Evolutionary conservation across 2,797 vertebrate species (phyloP).

Genomic region (Anniella stebbinsi): DNA sequence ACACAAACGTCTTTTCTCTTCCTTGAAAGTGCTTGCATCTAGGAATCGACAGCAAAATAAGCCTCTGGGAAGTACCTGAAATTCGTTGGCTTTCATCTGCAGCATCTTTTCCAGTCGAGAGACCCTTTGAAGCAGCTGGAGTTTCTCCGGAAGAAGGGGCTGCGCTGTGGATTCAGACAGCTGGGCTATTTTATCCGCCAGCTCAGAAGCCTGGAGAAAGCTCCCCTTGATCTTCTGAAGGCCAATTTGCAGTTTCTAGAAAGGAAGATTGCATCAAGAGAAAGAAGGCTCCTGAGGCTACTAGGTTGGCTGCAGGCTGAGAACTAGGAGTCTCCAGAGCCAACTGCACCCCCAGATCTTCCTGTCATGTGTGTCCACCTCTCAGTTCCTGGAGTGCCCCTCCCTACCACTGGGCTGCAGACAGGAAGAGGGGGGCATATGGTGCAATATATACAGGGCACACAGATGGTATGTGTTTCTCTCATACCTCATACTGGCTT

Average conservation of each 20-base stretch:
- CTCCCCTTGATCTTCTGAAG: slow-evolving; percentile 69
- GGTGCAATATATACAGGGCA: not conserved
- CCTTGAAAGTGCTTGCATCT: not conserved
- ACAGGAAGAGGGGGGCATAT: not conserved
- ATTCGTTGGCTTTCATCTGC: slow-evolving; percentile 74
- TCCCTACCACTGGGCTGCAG: not conserved
- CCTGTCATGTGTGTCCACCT: too few relatives aligned
- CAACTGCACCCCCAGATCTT: not conserved
- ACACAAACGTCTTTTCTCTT: not conserved
- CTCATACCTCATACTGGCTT: not conserved
- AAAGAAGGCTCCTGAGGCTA: not conserved
- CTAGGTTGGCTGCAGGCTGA: not conserved
- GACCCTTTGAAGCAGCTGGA: slow-evolving; percentile 72
- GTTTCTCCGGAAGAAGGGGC: slow-evolving; percentile 61
- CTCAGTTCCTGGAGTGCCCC: not conserved
- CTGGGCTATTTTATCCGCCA: slow-evolving; percentile 70
- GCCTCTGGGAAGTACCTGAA: slow-evolving; percentile 70
- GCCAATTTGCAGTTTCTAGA: slow-evolving; percentile 74
- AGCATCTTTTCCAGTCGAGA: slow-evolving; percentile 78
- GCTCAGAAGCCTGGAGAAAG: slow-evolving; percentile 60
- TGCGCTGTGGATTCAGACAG: slow-evolving; percentile 55
- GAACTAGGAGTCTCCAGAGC: not conserved
- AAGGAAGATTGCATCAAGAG: not conserved
- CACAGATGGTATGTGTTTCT: not conserved
- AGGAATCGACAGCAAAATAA: not conserved